These are phyloP conservation scores for Gorsachius magnificus DNA, from an alignment of 2,797 vertebrate species.

Conservation along the genomic window DNA sequence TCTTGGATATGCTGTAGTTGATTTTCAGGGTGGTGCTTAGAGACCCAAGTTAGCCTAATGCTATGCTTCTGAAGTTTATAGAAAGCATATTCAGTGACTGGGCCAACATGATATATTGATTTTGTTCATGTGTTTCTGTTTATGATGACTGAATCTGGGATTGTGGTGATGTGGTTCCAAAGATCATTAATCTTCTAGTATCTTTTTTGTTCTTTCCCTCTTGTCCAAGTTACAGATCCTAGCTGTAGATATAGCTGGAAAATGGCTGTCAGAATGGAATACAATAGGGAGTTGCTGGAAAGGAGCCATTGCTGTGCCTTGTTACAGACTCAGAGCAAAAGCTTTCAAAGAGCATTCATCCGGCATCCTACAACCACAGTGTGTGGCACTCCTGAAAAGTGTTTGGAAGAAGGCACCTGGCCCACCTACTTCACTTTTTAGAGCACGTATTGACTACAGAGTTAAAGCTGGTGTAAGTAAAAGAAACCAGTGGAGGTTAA, in stretches of 20 bases:
- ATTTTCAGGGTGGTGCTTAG: conserved; percentile 18
- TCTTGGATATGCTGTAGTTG: neutral
- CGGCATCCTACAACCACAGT: fast-evolving
- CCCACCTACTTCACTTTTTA: neutral
- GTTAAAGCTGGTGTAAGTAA: neutral
- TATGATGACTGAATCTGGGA: conserved; percentile 24
- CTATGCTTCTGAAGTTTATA: conserved; percentile 61
- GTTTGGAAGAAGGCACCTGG: neutral
- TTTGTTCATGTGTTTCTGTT: conserved; percentile 64
- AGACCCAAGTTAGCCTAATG: neutral
- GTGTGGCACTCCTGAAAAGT: neutral
- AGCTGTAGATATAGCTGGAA: conserved; percentile 20
- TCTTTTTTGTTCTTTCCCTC: conserved; percentile 39
- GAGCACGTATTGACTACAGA: neutral
- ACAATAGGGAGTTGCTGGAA: neutral
- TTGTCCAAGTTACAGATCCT: conserved; percentile 12
- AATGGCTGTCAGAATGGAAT: neutral
- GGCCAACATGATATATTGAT: conserved; percentile 44
- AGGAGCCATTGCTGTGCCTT: conserved; percentile 6
- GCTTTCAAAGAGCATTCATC: neutral
- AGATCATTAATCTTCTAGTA: conserved; percentile 47
- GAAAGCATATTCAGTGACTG: conserved; percentile 38
- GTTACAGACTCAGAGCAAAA: conserved; percentile 1
- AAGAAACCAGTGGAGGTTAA: neutral
- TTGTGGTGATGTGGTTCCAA: conserved; percentile 22